phyloP scores from a whole-genome alignment of 2,888 invertebrate genomes.

The Nemotelus pantherinus region DNA sequence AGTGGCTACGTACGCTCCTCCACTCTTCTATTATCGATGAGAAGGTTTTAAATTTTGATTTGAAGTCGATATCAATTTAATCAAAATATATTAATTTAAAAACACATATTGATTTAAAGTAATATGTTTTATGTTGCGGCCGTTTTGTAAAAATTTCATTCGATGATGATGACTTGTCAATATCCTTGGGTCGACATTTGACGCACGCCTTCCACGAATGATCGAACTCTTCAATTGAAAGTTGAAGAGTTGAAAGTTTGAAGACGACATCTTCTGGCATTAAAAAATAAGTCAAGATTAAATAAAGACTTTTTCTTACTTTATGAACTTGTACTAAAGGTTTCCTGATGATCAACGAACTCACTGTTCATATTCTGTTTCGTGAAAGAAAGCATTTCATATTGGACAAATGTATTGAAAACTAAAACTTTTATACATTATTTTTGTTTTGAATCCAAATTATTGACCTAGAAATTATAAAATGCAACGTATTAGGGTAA shows the following conservation, averaged over 20 bases:
- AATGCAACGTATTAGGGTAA: no score
- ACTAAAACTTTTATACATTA: no score
- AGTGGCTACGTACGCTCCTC: not conserved
- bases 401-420: no score
- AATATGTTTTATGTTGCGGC: conserved; percentile 34
- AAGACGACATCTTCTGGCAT: not conserved
- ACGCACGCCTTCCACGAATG: conserved; percentile 13
- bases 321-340: not conserved
- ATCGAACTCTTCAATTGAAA: conserved; percentile 14
- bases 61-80: conserved; percentile 20
- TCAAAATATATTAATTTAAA: not conserved
- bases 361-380: not conserved
- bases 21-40: no score
- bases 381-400: no score
- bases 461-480: no score
- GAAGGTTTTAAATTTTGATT: not conserved
- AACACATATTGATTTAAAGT: not conserved
- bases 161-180: conserved; percentile 1
- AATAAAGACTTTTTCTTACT: not conserved
- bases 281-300: not conserved
- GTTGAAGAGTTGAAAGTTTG: not conserved
- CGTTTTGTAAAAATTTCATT: conserved; percentile 37
- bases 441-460: no score
- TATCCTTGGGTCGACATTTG: not conserved
- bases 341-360: not conserved